phyloP scores from a whole-genome alignment of 2,797 vertebrate genomes.

The Neomorphus geoffroyi region DNA sequence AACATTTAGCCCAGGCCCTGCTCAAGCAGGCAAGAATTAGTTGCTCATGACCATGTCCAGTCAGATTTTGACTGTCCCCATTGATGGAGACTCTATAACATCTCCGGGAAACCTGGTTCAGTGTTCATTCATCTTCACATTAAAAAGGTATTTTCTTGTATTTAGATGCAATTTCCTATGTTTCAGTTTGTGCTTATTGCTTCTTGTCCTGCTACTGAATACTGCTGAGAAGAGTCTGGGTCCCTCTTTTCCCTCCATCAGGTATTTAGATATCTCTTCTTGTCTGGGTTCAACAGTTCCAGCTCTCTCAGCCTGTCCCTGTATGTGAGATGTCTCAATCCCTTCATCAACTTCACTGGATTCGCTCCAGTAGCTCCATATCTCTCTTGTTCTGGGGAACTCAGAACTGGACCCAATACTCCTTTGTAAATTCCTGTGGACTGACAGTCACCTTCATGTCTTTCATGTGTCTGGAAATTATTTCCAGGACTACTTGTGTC shows the following conservation, averaged over 20 bases:
- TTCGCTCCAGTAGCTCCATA: background rate
- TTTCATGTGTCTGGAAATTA: background rate
- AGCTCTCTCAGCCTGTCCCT: background rate
- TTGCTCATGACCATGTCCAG: background rate
- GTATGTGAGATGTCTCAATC: background rate
- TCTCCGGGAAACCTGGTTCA: background rate
- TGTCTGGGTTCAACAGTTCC: background rate
- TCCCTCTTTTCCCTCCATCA: background rate
- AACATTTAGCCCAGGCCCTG: background rate
- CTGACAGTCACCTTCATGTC: background rate
- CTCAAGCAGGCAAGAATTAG: background rate
- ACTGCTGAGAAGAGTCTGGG: background rate
- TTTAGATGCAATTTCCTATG: background rate
- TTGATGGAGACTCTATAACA: background rate
- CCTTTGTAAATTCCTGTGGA: background rate
- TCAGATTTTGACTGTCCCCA: background rate
- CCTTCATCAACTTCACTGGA: background rate
- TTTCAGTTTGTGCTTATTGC: background rate
- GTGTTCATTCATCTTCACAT: background rate
- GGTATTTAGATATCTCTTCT: background rate
- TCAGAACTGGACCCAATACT: background rate
- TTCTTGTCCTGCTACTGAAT: background rate
- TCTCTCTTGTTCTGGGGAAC: background rate
- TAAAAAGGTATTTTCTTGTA: background rate
- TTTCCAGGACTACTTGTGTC: background rate